Evolutionary conservation across 2,888 invertebrate genomes (phyloP).

Genomic region (Archaeoteleia sp.): DNA sequence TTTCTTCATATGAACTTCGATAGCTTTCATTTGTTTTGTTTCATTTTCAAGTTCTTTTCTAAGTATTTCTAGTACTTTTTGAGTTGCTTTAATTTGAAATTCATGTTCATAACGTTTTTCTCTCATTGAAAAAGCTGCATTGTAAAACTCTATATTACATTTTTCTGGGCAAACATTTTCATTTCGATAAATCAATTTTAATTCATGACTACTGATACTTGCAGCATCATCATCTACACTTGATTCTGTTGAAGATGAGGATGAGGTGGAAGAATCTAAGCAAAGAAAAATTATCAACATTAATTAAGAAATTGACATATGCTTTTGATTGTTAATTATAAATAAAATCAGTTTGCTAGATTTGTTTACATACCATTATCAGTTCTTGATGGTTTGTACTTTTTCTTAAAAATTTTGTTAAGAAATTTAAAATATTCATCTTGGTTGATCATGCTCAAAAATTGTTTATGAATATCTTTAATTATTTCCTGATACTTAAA

Average conservation of each 20-base stretch:
- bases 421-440: conserved; percentile 88
- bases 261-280: conserved; percentile 73
- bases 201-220: conserved; percentile 81
- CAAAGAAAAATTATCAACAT: conserved; percentile 8
- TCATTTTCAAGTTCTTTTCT: no score
- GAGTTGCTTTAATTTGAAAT: conserved; percentile 78
- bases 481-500: conserved; percentile 75
- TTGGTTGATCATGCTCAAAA: conserved; percentile 79
- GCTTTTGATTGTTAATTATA: no score
- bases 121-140: conserved; percentile 81
- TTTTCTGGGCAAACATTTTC: conserved; percentile 84
- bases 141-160: conserved; percentile 82
- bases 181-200: conserved; percentile 81
- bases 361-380: conserved; percentile 76
- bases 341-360: no score
- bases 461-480: conserved; percentile 76
- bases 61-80: no score
- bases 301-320: conserved; percentile 15
- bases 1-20: no score
- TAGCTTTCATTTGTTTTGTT: no score
- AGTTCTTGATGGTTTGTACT: conserved; percentile 82
- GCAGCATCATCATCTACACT: conserved; percentile 76
- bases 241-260: conserved; percentile 75
- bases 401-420: conserved; percentile 88
- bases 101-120: conserved; percentile 78